Evolutionary conservation across 1,140 invertebrate genomes (phyloP), one percentile per base, ranked within the genome.

Genomic region (Anoplophora glabripennis): DNA sequence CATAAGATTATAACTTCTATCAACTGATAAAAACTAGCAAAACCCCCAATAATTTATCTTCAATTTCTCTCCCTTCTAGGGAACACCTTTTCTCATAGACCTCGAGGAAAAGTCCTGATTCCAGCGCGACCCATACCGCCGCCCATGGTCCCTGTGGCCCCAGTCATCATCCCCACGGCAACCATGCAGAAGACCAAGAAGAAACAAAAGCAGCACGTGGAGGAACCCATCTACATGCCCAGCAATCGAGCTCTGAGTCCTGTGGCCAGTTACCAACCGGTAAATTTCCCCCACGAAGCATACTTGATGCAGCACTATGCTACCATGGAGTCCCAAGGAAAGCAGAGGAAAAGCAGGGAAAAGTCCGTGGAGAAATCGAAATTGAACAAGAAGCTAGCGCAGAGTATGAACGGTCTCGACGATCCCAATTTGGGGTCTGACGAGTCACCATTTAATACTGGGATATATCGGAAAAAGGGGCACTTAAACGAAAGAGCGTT

Each of bases 401-500:
- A 79, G 53, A 82, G 76, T 49, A 80, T 79, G 75, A 78, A 75
- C 64, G 84, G 80, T 3, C 72, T 83, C 58, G 83, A 81, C 59
- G 80, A 78, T 63, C 79, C 80, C 0, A 82, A 84, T 44, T 80
- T 80, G 61, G 80, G 38, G 15, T 48, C 58, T 10, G 87, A 84
- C 21, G 90, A 90, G 42, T 92, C 90, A 10, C 84, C 88, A 7
- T 92, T 90, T 35, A 90, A 89, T 36, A 93, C 92, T 0, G 89
- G 89, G 8, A 92, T 93, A 57, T 94, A 96, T 72, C 81, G 89
- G 46, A 87, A 92, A 70, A 93, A 94, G 69, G 93, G 93, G 0
- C 93, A 96, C 72, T 76, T 96, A 52, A 96, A 96, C 74, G 93
- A 96, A 74, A 78, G 93, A 45, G 93, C 93, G 12, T 96, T 96